phyloP scores from a whole-genome alignment of 2,797 vertebrate species.

The Sebastes dallii region DNA sequence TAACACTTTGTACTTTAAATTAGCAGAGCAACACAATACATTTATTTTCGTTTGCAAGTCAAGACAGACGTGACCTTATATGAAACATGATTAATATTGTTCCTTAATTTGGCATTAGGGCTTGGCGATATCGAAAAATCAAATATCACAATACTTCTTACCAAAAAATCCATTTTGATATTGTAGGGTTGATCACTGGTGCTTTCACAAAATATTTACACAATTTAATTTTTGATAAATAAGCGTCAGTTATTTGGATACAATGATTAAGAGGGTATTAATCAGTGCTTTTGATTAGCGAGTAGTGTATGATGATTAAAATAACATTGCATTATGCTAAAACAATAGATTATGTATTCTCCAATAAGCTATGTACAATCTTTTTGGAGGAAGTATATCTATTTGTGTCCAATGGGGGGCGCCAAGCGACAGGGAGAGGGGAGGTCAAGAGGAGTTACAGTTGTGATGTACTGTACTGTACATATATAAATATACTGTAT shows the following conservation, averaged over 20 bases:
- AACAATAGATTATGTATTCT: background rate
- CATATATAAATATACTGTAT: too few relatives aligned
- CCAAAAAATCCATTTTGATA: too few relatives aligned
- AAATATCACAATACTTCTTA: too few relatives aligned
- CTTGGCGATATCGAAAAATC: too few relatives aligned
- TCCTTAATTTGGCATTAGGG: background rate
- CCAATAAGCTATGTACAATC: background rate
- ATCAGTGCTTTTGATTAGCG: background rate
- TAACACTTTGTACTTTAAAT: background rate
- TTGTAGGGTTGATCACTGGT: too few relatives aligned
- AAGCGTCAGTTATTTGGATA: too few relatives aligned
- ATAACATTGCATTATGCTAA: background rate
- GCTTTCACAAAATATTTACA: too few relatives aligned
- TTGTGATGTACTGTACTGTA: too few relatives aligned
- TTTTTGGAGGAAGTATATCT: too few relatives aligned
- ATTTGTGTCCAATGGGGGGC: conserved; percentile 21
- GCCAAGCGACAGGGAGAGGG: background rate
- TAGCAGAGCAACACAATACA: background rate
- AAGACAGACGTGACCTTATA: background rate
- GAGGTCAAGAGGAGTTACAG: too few relatives aligned
- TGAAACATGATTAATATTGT: background rate
- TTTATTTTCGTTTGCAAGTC: background rate
- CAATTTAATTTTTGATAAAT: too few relatives aligned
- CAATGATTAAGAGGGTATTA: too few relatives aligned
- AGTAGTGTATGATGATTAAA: background rate